Conservation (phyloP, 2,888 invertebrate species). For the Leucozona laternaria region DNA sequence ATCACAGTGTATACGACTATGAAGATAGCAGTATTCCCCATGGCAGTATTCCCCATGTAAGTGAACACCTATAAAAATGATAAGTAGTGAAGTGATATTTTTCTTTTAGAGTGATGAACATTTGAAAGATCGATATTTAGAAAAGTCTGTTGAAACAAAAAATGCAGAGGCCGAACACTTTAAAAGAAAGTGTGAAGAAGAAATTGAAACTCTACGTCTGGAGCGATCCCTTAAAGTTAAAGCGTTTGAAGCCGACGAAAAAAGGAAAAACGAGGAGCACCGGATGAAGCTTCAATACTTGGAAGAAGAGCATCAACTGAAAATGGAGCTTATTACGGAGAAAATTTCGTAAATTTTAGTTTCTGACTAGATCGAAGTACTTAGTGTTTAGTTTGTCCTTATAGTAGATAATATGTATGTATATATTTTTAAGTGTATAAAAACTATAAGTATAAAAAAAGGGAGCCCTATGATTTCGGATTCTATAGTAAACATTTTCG, state of each 20-base stretch:
- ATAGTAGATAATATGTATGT: too few relatives aligned
- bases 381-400: background rate
- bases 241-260: background rate
- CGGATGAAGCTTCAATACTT: background rate
- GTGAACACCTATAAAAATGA: background rate
- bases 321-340: background rate
- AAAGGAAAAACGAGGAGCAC: background rate
- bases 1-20: background rate
- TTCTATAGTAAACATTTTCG: too few relatives aligned
- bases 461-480: too few relatives aligned
- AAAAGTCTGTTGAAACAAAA: background rate
- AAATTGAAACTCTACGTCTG: background rate
- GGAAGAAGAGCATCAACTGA: background rate
- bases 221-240: background rate
- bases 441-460: too few relatives aligned
- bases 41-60: background rate
- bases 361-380: background rate
- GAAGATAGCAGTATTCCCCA: background rate
- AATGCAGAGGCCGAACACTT: background rate
- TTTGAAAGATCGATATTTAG: background rate
- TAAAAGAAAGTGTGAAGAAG: background rate
- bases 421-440: too few relatives aligned
- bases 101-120: background rate
- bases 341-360: background rate
- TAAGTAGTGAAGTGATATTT: background rate